These are phyloP conservation scores for Amphiprion percula DNA, from an alignment of 2,113 vertebrate genomes.

Conservation along the genomic window DNA sequence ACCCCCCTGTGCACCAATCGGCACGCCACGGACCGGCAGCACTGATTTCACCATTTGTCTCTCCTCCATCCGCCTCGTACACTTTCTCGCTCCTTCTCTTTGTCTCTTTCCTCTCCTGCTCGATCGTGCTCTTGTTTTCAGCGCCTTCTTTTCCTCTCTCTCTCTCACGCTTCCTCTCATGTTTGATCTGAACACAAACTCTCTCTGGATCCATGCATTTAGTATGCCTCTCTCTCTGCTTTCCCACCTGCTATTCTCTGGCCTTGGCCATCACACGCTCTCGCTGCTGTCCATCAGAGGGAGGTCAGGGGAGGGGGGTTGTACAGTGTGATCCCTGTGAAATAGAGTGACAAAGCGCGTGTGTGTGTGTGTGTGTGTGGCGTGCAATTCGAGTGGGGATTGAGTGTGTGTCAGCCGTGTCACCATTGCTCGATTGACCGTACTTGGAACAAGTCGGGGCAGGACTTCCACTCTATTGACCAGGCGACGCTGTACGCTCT, in stretches of 20 bases:
- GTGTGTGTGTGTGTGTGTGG: constrained; percentile 27
- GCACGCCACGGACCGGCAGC: constrained; percentile 64
- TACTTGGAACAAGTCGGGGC: constrained; percentile 77
- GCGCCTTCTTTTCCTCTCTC: background rate
- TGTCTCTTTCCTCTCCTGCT: background rate
- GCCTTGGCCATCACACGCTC: constrained; percentile 44
- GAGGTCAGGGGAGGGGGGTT: constrained; percentile 17
- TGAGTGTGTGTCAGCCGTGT: constrained; percentile 71
- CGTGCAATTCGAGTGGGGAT: constrained; percentile 49
- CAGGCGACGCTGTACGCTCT: constrained; percentile 67
- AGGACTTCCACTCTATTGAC: constrained; percentile 81
- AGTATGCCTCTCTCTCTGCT: constrained; percentile 18
- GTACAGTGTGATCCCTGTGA: constrained; percentile 28
- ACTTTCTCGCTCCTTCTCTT: constrained; percentile 8
- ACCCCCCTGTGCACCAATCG: constrained; percentile 36
- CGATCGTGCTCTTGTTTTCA: background rate
- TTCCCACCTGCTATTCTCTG: constrained; percentile 44
- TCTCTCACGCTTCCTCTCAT: constrained; percentile 15
- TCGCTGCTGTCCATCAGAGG: constrained; percentile 60
- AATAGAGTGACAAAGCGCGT: constrained; percentile 26
- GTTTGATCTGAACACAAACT: constrained; percentile 30
- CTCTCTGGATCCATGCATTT: constrained; percentile 37
- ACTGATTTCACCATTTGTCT: constrained; percentile 73
- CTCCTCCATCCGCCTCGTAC: constrained; percentile 40
- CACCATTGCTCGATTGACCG: constrained; percentile 78